A percentile compares a stretch with the other conserved stretches of the same genome.
These are phyloP conservation scores for Pavo muticus DNA, from an alignment of 2,113 vertebrate genomes.

Conservation along the genomic window DNA sequence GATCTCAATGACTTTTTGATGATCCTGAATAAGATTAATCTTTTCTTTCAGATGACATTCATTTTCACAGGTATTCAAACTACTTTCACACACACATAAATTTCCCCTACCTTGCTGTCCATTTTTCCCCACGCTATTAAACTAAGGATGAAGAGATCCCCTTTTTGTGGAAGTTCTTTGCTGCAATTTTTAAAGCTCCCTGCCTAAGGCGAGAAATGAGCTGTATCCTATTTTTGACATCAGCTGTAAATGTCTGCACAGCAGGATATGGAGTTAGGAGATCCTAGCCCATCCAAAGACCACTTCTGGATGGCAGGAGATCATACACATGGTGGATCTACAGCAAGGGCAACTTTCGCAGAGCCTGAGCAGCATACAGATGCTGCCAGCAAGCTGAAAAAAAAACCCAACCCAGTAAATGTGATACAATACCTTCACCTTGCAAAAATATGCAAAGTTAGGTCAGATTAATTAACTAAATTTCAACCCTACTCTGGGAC, in stretches of 20 bases:
- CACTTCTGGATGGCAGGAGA: not conserved
- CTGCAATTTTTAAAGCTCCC: not conserved
- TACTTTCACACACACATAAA: not conserved
- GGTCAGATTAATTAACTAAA: not conserved
- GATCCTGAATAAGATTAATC: not conserved
- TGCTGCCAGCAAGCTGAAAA: not conserved
- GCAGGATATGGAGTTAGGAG: not conserved
- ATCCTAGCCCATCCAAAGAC: not conserved
- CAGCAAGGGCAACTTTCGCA: not conserved
- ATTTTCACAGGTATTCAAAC: not conserved
- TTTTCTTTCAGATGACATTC: not conserved
- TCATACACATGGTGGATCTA: not conserved
- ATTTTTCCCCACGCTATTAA: rapidly evolving
- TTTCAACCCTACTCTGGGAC: not conserved
- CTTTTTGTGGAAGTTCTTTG: not conserved
- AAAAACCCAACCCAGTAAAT: not conserved
- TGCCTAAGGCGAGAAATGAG: not conserved
- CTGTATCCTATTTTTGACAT: not conserved
- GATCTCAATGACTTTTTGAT: not conserved
- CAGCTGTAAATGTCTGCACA: not conserved
- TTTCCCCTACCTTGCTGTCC: not conserved
- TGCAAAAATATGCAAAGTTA: not conserved
- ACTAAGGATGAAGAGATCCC: rapidly evolving
- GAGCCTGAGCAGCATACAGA: not conserved
- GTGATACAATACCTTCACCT: not conserved